Conservation (phyloP, 1,140 invertebrate species). For the Anthonomus grandis region DNA sequence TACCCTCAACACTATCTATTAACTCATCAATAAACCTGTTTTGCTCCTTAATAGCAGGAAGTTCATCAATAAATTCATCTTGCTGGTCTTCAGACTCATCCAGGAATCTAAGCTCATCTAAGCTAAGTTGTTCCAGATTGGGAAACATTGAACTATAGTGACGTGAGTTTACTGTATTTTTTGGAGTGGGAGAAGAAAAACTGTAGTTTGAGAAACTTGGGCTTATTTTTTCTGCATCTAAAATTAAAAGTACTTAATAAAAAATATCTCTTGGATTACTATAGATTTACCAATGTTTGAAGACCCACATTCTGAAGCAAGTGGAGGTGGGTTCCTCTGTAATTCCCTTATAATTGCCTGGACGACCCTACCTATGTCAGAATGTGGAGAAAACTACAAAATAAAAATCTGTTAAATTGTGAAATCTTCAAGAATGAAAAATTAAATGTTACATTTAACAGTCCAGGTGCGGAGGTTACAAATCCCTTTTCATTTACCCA, state of each 20-base stretch:
- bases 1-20: slow-evolving; percentile 67
- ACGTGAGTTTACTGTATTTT: neutral
- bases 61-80: slow-evolving; percentile 67
- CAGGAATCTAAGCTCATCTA: slow-evolving; percentile 67
- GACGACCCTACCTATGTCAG: slow-evolving; percentile 72
- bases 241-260: too few relatives aligned
- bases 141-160: slow-evolving; percentile 52
- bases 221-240: slow-evolving; percentile 38
- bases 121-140: slow-evolving; percentile 62
- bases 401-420: too few relatives aligned
- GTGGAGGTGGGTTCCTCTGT: slow-evolving; percentile 60
- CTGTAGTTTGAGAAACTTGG: slow-evolving; percentile 36
- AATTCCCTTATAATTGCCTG: slow-evolving; percentile 76
- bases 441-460: slow-evolving; percentile 62
- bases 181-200: slow-evolving; percentile 38
- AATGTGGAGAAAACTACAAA: slow-evolving; percentile 67
- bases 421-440: too few relatives aligned
- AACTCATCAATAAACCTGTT: slow-evolving; percentile 66
- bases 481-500: slow-evolving; percentile 66
- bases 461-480: slow-evolving; percentile 65
- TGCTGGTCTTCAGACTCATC: slow-evolving; percentile 63
- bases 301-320: slow-evolving; percentile 50
- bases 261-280: too few relatives aligned
- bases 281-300: too few relatives aligned
- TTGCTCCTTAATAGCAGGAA: slow-evolving; percentile 63